These are phyloP conservation scores for Carapus acus DNA, from an alignment of 2,797 vertebrate species.

Conservation along the genomic window DNA sequence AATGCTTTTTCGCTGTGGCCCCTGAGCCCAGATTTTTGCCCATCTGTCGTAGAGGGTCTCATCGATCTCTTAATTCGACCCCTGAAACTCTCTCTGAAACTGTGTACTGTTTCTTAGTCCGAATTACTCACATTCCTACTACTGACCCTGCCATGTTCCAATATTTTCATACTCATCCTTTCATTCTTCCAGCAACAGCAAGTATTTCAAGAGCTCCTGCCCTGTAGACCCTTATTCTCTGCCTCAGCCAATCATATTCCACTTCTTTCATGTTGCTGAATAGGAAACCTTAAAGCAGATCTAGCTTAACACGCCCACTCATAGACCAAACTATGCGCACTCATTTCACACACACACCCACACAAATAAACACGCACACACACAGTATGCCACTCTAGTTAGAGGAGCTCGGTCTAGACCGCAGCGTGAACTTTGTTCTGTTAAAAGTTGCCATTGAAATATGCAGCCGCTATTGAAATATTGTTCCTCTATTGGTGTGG, in stretches of 20 bases:
- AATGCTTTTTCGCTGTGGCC: no score
- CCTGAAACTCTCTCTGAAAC: no score
- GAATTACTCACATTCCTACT: slow-evolving; percentile 13
- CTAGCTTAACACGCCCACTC: slow-evolving; percentile 49
- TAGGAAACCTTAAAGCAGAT: slow-evolving; percentile 51
- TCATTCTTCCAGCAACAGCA: slow-evolving; percentile 35
- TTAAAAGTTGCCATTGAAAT: slow-evolving; percentile 66
- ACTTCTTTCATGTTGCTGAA: slow-evolving; percentile 67
- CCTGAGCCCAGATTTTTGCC: no score
- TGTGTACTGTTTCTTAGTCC: no score
- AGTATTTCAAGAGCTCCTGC: slow-evolving; percentile 51
- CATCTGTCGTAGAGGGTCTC: no score
- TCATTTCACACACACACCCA: slow-evolving; percentile 17
- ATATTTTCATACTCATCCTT: slow-evolving; percentile 41
- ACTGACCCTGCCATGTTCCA: slow-evolving; percentile 29
- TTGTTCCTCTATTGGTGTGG: slow-evolving; percentile 62
- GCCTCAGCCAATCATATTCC: slow-evolving; percentile 69
- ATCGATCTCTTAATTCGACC: no score
- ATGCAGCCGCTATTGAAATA: slow-evolving; percentile 68
- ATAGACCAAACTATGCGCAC: slow-evolving; percentile 18
- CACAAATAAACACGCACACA: slow-evolving; percentile 33
- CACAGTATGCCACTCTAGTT: slow-evolving; percentile 37
- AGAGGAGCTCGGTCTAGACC: slow-evolving; percentile 53
- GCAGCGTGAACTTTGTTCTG: slow-evolving; percentile 66
- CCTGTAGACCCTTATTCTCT: slow-evolving; percentile 56